Evolutionary conservation across 2,797 vertebrate species (phyloP), one percentile per base, ranked within the genome.

Genomic region (Anolis apletophallus): DNA sequence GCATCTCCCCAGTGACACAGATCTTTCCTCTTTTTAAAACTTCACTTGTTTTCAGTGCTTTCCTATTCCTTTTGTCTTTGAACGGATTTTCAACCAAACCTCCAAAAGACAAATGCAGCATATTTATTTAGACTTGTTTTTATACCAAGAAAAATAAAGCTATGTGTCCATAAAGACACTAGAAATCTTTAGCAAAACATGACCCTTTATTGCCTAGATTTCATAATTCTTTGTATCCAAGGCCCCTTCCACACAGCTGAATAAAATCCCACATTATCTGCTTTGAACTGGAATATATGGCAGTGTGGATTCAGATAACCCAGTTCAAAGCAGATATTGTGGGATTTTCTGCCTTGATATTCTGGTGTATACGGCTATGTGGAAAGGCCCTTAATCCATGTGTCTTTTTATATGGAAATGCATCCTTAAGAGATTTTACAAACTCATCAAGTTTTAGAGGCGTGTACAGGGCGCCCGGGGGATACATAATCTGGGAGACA

Each of bases 21-120:
- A 0, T 54, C 81, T 88, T 29, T 69, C 83, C 71, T 81, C 32
- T 86, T 71, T 84, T 88, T 69, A 40, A 68, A 79, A 81, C 11
- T 86, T 85, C 78, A 90, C 85, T 88, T 54, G 5, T 91, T 90
- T 71, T 36, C 50, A 84, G 68, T 61, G 86, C 81, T 87, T 84
- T 40, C 36, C 85, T 85, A 64, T 52, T 5, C n/a, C 87, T 85
- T 40, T 2, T 26, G 36, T 64, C 36, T 54, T 69, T 69, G 32
- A 12, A 52, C 32, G 34, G 0, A 0, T 64, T 80, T 32, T 88
- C 79, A 90, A 92, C 89, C 88, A 75, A 84, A 72, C 40, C 61
- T 88, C 88, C 75, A 40, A 54, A n/a, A 55, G 59, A 55, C 77
- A 90, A 80, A 4, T 0, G 4, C 81, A 85, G 72, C 69, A 61